Base-by-base conservation (phyloP, 2,113 vertebrate genomes). In the Rhabdomys dilectus region DNA sequence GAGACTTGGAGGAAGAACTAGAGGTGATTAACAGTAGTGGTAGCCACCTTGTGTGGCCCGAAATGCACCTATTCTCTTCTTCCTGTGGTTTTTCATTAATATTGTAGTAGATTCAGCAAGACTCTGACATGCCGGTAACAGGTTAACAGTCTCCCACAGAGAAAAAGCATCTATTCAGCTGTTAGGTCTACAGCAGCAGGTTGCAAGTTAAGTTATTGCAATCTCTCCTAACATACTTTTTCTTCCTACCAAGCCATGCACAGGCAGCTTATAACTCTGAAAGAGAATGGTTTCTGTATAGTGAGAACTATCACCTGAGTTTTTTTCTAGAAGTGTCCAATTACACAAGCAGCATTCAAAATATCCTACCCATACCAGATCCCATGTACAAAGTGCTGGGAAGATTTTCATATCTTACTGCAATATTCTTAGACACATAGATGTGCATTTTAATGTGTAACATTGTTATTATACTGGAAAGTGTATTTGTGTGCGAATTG, bases 101-200 rank as follows among this genome's bases (percentile, higher is more conserved):
- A 87, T 53, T 85, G 60, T n/a, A 72, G 70, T 31, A 48, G 26
- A 66, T 77, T 89, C 96, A 96, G 81, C 31, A 76, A 95, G 72
- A 92, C 85, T 90, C 51, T 91, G 70, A 80, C 85, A 84, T 87
- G 36, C 88, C 87, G 90, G 64, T 84, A 97, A 95, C 86, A 95
- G 95, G 97, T 93, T 89, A 95, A 97, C 81, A 91, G 92, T 75
- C 94, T 95, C 96, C 97, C 75, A 92, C 72, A 66, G 97, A 97
- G 96, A 96, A 97, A 96, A 96, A 97, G 29, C 91, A 96, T 97
- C 93, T 75, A 95, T 95, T 96, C 91, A 24, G 77, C 88, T 95
- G 91, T 96, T 95, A 95, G 91, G 80, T 89, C 58, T 70, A 4
- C 58, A 91, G 64, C 95, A 89, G 97, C 93, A 82, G 96, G 93